Conservation (phyloP, 2,113 vertebrate genomes). For the Amblyornis subalaris region DNA sequence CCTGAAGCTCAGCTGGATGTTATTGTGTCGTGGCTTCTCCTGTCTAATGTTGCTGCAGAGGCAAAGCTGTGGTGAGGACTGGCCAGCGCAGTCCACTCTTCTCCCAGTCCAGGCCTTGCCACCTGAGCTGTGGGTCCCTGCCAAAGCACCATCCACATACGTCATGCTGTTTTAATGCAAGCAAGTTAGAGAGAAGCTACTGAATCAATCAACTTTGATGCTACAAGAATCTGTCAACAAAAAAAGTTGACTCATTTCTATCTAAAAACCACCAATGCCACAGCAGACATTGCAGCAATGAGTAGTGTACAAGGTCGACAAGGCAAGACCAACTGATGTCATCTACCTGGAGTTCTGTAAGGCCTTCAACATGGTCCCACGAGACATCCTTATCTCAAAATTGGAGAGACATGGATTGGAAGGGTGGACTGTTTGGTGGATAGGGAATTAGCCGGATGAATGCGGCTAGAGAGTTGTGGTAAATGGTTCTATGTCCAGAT, state of each 20-base stretch:
- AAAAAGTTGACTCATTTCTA: neutral
- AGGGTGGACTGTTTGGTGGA: neutral
- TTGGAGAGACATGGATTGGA: neutral
- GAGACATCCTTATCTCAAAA: neutral
- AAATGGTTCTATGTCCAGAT: neutral
- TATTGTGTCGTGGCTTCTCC: neutral
- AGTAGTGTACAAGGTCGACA: neutral
- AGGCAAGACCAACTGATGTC: neutral
- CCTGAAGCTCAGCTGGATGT: neutral
- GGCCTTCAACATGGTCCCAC: accelerated
- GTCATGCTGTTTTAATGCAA: neutral
- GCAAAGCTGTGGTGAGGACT: accelerated
- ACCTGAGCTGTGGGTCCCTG: neutral
- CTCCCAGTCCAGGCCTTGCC: neutral
- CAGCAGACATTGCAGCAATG: neutral
- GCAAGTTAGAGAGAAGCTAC: neutral
- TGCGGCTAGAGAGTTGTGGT: neutral
- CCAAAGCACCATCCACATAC: neutral
- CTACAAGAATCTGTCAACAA: neutral
- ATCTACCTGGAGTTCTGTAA: neutral
- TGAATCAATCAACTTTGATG: neutral
- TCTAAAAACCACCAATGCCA: neutral
- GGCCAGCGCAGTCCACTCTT: accelerated
- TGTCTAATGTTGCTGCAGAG: neutral
- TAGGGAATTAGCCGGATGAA: neutral